Evolutionary conservation across 2,888 invertebrate species (phyloP).

Genomic region (Gonocerus acuteangulatus): DNA sequence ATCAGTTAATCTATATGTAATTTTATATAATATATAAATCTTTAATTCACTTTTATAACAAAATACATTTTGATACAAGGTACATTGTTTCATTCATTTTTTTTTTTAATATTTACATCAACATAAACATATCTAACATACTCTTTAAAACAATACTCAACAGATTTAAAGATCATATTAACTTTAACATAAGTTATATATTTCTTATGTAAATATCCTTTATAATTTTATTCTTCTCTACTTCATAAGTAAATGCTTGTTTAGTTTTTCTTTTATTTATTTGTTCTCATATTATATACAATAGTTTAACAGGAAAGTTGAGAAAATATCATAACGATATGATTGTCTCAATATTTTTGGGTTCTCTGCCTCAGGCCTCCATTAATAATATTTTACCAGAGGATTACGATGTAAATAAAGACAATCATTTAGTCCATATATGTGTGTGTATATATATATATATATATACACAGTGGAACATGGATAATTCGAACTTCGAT

Average conservation of each 20-base stretch:
- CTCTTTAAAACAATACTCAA: conserved; percentile 11
- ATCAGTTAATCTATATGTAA: conserved; percentile 1
- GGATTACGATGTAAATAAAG: neutral
- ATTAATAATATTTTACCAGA: neutral
- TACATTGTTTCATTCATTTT: conserved; percentile 7
- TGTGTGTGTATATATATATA: no score
- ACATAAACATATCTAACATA: conserved; percentile 12
- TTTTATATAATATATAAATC: conserved; percentile 13
- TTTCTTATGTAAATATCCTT: neutral
- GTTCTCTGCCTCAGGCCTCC: neutral
- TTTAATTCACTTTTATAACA: conserved; percentile 13
- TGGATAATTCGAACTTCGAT: no score
- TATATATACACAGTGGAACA: no score
- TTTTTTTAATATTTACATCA: conserved; percentile 18
- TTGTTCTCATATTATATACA: neutral
- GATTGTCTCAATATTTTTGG: conserved; percentile 13
- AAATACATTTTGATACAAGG: conserved; percentile 23
- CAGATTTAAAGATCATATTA: neutral
- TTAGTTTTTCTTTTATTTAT: neutral
- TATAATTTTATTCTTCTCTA: neutral
- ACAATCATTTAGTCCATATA: neutral
- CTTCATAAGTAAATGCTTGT: neutral
- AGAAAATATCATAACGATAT: conserved; percentile 6
- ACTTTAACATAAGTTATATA: neutral
- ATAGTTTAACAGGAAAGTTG: neutral